phyloP scores from a whole-genome alignment of 2,113 vertebrate genomes.

The Phaethon lepturus region DNA sequence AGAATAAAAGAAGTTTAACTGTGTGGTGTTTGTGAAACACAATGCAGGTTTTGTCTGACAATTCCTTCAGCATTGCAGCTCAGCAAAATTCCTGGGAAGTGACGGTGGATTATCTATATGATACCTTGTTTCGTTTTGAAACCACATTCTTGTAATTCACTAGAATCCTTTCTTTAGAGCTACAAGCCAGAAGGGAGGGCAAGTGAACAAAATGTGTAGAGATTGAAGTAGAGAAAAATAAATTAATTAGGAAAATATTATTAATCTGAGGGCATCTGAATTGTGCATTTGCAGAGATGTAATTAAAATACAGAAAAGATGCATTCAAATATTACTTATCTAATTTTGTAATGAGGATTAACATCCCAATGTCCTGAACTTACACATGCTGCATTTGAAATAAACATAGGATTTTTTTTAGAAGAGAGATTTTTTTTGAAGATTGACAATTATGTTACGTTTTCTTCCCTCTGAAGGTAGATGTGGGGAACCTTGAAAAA shows the following conservation, averaged over 20 bases:
- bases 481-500: not conserved
- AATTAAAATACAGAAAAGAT: not conserved
- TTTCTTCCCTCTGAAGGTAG: not conserved
- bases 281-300: not conserved
- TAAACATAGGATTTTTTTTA: not conserved
- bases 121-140: not conserved
- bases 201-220: not conserved
- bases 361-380: not conserved
- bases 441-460: fast-evolving
- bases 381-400: not conserved
- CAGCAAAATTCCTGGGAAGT: not conserved
- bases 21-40: not conserved
- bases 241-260: not conserved
- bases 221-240: not conserved
- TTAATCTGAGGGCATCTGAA: not conserved
- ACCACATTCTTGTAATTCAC: not conserved
- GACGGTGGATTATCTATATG: not conserved
- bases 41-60: not conserved
- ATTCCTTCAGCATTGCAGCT: not conserved
- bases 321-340: not conserved
- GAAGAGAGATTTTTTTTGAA: not conserved
- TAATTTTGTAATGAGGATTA: not conserved
- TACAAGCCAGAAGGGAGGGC: not conserved
- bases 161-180: not conserved
- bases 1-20: slow-evolving; percentile 32